Percentiles rank a stretch among this genome's conserved stretches.
phyloP scores from a whole-genome alignment of 2,888 invertebrate species.

The Geotrupes spiniger region DNA sequence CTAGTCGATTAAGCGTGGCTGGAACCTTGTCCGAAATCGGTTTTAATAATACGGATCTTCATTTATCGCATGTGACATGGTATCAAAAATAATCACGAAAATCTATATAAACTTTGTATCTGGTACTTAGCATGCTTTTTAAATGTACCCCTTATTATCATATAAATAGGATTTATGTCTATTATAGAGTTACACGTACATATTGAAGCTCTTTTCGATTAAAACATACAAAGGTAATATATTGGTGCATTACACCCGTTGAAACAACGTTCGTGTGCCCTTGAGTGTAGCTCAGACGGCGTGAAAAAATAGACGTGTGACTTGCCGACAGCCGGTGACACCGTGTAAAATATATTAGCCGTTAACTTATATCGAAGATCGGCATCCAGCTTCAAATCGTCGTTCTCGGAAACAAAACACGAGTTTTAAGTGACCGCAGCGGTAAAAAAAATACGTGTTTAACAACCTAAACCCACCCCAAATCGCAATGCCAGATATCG shows the following conservation, averaged over 20 bases:
- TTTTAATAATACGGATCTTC: no score
- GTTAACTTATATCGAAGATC: slow-evolving; percentile 44
- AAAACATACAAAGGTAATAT: no score
- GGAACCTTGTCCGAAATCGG: no score
- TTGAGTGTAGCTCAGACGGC: slow-evolving; percentile 34
- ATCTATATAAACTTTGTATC: no score
- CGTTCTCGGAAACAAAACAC: slow-evolving; percentile 39
- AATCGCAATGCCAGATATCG: slow-evolving; percentile 6
- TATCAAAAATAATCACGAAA: no score
- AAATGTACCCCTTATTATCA: no score
- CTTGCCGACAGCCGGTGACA: slow-evolving; percentile 39
- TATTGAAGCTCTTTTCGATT: no score
- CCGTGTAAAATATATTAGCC: slow-evolving; percentile 43
- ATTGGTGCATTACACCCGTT: not conserved
- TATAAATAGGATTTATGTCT: no score
- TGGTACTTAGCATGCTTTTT: no score
- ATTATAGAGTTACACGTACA: no score
- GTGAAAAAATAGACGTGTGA: slow-evolving; percentile 38
- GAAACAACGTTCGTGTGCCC: slow-evolving; percentile 26
- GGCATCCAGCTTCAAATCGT: slow-evolving; percentile 40
- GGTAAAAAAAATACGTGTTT: slow-evolving; percentile 33
- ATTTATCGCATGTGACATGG: no score
- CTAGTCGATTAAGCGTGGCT: no score
- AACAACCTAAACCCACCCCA: slow-evolving; percentile 19
- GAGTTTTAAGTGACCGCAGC: slow-evolving; percentile 34